Conservation (phyloP, 1,140 invertebrate genomes). For the Ceratina calcarata region DNA sequence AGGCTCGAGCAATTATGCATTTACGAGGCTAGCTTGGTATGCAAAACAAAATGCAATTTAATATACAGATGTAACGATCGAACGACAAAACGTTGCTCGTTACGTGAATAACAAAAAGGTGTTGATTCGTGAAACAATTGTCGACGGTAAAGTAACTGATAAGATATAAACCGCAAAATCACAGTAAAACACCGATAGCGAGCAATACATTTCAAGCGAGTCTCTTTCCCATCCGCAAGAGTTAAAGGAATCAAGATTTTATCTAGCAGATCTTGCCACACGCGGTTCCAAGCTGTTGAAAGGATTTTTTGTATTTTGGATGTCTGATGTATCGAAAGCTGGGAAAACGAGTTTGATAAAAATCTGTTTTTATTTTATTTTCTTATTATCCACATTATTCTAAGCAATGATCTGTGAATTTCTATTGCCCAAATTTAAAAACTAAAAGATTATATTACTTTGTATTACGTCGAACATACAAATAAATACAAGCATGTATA, state of each 20-base stretch:
- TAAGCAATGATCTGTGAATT: too few relatives aligned
- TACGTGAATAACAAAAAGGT: background rate
- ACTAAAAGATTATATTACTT: too few relatives aligned
- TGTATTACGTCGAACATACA: too few relatives aligned
- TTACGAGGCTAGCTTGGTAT: background rate
- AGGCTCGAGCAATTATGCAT: background rate
- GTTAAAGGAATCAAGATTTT: slow-evolving; percentile 3
- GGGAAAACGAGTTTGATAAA: background rate
- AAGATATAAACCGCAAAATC: background rate
- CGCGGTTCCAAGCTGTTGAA: background rate
- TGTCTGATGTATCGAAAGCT: background rate
- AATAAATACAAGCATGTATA: too few relatives aligned
- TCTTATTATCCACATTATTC: too few relatives aligned
- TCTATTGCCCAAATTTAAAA: too few relatives aligned
- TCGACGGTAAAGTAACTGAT: background rate
- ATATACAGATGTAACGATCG: too few relatives aligned
- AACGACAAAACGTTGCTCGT: too few relatives aligned
- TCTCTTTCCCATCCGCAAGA: background rate
- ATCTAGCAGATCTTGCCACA: slow-evolving; percentile 19
- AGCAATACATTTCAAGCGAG: background rate
- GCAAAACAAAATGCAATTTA: too few relatives aligned
- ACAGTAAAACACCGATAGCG: background rate
- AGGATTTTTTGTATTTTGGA: slow-evolving; percentile 4
- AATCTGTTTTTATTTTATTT: background rate
- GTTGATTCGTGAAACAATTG: background rate